These are phyloP conservation scores for Eurois occulta DNA, from an alignment of 2,888 invertebrate species.

Conservation along the genomic window DNA sequence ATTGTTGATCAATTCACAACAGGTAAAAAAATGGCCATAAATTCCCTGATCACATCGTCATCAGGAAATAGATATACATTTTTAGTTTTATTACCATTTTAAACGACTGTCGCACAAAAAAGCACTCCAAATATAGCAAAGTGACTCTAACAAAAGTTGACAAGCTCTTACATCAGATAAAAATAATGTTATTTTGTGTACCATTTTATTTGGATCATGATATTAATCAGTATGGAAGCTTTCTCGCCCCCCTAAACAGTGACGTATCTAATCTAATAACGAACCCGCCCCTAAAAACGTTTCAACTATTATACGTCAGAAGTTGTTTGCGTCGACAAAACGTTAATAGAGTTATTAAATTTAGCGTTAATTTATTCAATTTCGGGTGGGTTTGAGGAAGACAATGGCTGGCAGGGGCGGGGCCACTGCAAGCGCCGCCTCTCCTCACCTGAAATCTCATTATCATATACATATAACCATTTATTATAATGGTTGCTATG, in stretches of 20 bases:
- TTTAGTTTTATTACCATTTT: not conserved
- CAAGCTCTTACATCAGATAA: conserved; percentile 58
- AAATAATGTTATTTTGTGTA: conserved; percentile 63
- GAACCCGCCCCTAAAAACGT: conserved; percentile 81
- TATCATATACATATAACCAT: conserved; percentile 72
- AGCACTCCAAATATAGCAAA: not conserved
- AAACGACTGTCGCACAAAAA: not conserved
- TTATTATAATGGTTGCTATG: conserved; percentile 64
- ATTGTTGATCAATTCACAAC: not conserved
- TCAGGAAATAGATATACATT: not conserved
- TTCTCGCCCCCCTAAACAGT: conserved; percentile 77
- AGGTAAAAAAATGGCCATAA: not conserved
- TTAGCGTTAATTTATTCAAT: conserved; percentile 90
- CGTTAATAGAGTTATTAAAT: conserved; percentile 89
- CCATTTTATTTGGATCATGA: conserved; percentile 69
- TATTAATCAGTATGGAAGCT: conserved; percentile 82
- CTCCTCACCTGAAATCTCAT: conserved; percentile 83
- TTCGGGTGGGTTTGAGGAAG: conserved; percentile 77
- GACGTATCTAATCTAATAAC: conserved; percentile 85
- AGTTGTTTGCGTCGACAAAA: conserved; percentile 86
- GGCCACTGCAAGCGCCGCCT: conserved; percentile 76
- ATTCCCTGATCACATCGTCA: not conserved
- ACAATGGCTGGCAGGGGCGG: conserved; percentile 87
- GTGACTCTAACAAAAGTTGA: conserved; percentile 51
- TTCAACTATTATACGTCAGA: conserved; percentile 83